phyloP scores from a whole-genome alignment of 1,140 invertebrate species.

The Steinernema feltiae region DNA sequence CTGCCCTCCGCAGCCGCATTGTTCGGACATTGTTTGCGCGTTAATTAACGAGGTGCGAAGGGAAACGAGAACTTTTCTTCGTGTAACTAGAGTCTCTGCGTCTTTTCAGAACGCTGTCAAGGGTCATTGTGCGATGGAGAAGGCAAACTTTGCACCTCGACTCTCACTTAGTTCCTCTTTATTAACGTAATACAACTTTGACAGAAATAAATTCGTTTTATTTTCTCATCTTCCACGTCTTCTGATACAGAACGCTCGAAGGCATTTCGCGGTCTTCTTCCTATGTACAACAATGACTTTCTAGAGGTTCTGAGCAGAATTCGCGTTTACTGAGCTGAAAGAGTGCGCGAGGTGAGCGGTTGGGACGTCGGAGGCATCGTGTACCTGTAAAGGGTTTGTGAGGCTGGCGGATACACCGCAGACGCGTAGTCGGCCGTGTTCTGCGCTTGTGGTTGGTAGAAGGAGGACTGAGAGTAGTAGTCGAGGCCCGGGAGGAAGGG shows the following conservation, averaged over 20 bases:
- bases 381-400: background rate
- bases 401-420: background rate
- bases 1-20: background rate
- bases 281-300: background rate
- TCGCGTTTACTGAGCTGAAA: background rate
- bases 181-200: background rate
- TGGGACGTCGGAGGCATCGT: background rate
- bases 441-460: background rate
- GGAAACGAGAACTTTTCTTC: background rate
- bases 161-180: background rate
- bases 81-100: background rate
- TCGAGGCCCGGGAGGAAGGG: background rate
- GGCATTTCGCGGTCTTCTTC: background rate
- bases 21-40: slow-evolving; percentile 14
- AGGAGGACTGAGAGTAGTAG: slow-evolving; percentile 4
- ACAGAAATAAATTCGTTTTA: background rate
- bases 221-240: background rate
- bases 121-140: slow-evolving; percentile 3
- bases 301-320: background rate
- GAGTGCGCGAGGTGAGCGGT: background rate
- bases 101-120: slow-evolving; percentile 5
- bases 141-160: background rate
- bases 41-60: slow-evolving; percentile 13
- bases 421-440: background rate
- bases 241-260: background rate